Base-by-base conservation (phyloP, 1,140 invertebrate species). In the Drosophila subobscura region DNA sequence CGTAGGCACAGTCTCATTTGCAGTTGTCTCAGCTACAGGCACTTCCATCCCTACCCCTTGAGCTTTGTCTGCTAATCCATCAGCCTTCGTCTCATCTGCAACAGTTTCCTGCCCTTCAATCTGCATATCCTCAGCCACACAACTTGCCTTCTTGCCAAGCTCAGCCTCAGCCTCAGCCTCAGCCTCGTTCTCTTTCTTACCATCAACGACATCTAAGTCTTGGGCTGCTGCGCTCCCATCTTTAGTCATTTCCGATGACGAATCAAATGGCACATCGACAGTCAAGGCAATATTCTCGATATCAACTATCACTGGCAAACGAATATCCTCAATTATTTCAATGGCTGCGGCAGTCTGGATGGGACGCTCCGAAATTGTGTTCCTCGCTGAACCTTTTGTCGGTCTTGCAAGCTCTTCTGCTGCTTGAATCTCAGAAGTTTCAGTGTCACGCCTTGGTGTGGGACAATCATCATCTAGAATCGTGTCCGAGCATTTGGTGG, bases 261-360 rank as follows among this genome's bases (percentile, higher is more conserved):
- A 16, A 7, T 23, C 20, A 14, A 14, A 27, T 4, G 10, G 14
- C 1, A 22, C 49, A 53, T 86, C 68, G 8, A 86, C 78, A 3
- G 52, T 52, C 10, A 67, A 2, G 4, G 83, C 60, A 51, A 86
- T 76, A 42, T 79, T n/a, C 5, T 75, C 78, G 20, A 86, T 76
- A 44, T 88, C 56, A 5, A 74, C 57, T 37, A 63, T 78, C 10
- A 54, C 25, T 0, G 83, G 79, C 47, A 89, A 44, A 0, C 75
- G 72, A 23, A 88, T 77, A 22, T 83, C 54, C 25, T 88, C 83
- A 27, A 88, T 88, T 22, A 84, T 61, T 20, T 53, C 56, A 10
- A 5, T 7, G 7, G 25, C 33, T 37, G 8, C n/a, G 8, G 6
- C 23, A 7, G 1, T 22, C 40, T 12, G 20, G 3, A 0, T 42